phyloP scores from a whole-genome alignment of 2,113 vertebrate genomes.

The Pomatostomus ruficeps region DNA sequence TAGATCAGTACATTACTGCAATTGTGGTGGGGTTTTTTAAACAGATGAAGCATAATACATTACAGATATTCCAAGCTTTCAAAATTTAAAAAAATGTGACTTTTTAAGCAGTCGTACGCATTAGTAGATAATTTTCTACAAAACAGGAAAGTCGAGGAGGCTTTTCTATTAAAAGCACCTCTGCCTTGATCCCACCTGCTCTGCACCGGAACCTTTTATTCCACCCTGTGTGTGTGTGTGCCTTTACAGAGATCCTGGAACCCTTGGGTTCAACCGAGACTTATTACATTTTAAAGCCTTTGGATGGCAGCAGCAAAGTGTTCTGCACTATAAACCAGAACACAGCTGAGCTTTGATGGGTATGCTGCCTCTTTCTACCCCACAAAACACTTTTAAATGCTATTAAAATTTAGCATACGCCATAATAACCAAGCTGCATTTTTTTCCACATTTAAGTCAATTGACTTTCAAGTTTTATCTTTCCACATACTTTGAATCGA shows the following conservation, averaged over 20 bases:
- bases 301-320: conserved; percentile 69
- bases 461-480: conserved; percentile 70
- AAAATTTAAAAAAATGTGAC: background rate
- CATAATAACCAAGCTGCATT: conserved; percentile 69
- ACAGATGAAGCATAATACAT: background rate
- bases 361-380: conserved; percentile 73
- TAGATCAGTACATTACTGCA: background rate
- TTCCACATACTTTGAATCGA: conserved; percentile 44
- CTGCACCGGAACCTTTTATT: conserved; percentile 21
- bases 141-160: background rate
- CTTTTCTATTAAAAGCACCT: background rate
- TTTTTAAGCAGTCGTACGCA: background rate
- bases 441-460: conserved; percentile 67
- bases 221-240: background rate
- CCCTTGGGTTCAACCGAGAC: conserved; percentile 58
- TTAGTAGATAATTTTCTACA: background rate
- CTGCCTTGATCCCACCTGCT: conserved; percentile 17
- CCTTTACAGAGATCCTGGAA: conserved; percentile 51
- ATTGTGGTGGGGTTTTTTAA: background rate
- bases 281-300: conserved; percentile 74
- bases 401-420: conserved; percentile 76
- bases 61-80: background rate
- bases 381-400: conserved; percentile 76
- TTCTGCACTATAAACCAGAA: conserved; percentile 76
- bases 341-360: conserved; percentile 72